Percentiles rank a stretch among this genome's conserved stretches.
Evolutionary conservation across 2,113 vertebrate species (phyloP).

Genomic region (Diadophis punctatus): DNA sequence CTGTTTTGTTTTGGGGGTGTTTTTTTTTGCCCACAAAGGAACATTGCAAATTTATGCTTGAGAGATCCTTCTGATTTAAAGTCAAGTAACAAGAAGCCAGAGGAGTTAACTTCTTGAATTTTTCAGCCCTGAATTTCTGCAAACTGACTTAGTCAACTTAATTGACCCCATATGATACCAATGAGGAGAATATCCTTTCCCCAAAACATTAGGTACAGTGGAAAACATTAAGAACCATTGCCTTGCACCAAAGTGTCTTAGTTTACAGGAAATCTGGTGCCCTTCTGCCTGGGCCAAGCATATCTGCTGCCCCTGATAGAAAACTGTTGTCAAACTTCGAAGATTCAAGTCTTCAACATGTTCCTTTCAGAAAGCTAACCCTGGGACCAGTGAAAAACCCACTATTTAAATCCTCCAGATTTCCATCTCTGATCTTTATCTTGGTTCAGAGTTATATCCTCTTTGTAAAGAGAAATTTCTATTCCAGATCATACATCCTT

Average conservation of each 20-base stretch:
- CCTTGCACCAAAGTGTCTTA: background rate
- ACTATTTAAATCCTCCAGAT: background rate
- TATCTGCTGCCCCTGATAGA: background rate
- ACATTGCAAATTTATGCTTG: background rate
- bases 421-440: background rate
- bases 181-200: slow-evolving; percentile 14
- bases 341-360: background rate
- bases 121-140: slow-evolving; percentile 3
- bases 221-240: background rate
- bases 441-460: background rate
- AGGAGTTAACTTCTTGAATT: slow-evolving; percentile 3
- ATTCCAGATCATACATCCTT: background rate
- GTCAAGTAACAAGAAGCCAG: slow-evolving; percentile 3
- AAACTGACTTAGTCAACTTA: slow-evolving; percentile 14
- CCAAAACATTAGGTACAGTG: slow-evolving; percentile 14
- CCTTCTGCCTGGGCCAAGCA: background rate
- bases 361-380: background rate
- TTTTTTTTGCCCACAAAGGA: background rate
- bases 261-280: slow-evolving; percentile 13
- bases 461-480: background rate
- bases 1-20: background rate
- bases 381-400: background rate
- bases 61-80: background rate
- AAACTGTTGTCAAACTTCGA: background rate
- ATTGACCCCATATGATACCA: slow-evolving; percentile 20